Evolutionary conservation across 2,113 vertebrate genomes (phyloP).

Genomic region (Vidua chalybeata): DNA sequence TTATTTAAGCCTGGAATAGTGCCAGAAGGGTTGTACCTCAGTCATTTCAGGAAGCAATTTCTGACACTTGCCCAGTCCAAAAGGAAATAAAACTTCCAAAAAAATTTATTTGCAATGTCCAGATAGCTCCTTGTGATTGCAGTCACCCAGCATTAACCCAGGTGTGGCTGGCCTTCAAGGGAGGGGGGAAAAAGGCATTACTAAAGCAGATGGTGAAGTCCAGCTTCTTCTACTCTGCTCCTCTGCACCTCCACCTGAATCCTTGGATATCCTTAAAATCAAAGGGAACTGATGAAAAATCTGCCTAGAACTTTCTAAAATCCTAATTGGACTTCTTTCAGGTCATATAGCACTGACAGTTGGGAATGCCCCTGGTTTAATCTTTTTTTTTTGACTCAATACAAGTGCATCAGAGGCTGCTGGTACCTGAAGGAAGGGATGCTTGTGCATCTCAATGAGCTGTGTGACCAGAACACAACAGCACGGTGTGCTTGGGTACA

Average conservation of each 20-base stretch:
- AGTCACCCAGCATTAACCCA: not conserved
- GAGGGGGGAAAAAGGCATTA: not conserved
- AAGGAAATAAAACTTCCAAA: not conserved
- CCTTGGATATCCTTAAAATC: not conserved
- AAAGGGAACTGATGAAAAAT: not conserved
- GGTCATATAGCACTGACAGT: not conserved
- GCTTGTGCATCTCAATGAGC: not conserved
- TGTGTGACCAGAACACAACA: not conserved
- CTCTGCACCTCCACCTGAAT: not conserved
- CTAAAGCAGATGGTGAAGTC: not conserved
- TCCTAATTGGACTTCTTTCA: not conserved
- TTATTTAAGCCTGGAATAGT: not conserved
- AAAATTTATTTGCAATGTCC: not conserved
- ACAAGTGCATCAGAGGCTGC: not conserved
- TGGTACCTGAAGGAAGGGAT: not conserved
- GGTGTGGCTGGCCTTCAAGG: not conserved
- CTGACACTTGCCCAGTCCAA: not conserved
- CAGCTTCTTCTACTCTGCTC: not conserved
- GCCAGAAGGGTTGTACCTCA: not conserved
- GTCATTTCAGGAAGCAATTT: not conserved
- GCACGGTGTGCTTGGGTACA: fast-evolving
- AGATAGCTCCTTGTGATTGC: not conserved
- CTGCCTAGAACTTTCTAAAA: not conserved
- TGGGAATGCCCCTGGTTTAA: not conserved
- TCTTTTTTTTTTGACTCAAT: not conserved